Percentiles rank a stretch among this genome's conserved stretches.
Evolutionary conservation across 2,797 vertebrate genomes (phyloP).

Genomic region (Spea hammondii): DNA sequence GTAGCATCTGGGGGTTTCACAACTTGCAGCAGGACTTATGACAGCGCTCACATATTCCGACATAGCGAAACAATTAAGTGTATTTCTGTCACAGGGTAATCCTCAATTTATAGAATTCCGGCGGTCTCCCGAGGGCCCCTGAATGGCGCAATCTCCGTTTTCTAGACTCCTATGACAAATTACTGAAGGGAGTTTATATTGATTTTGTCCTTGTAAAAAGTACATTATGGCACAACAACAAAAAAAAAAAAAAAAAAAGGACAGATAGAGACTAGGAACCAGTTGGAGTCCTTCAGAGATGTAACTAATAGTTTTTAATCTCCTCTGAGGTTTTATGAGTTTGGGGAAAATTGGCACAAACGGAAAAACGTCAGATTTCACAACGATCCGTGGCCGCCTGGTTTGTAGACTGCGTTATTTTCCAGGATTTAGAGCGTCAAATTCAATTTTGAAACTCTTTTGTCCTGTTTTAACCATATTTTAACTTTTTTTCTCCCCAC

Average conservation of each 20-base stretch:
- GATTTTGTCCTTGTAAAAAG: conserved; percentile 36
- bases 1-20: neutral
- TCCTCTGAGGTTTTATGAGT: neutral
- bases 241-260: neutral
- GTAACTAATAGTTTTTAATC: neutral
- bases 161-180: conserved; percentile 18
- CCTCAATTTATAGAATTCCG: conserved; percentile 7
- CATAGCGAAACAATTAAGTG: neutral
- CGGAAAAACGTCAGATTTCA: neutral
- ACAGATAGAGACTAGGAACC: neutral
- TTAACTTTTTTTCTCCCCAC: no score
- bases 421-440: no score
- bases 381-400: neutral
- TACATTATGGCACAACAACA: neutral
- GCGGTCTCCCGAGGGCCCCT: neutral
- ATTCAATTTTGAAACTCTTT: no score
- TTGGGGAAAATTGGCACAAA: neutral
- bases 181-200: conserved; percentile 17
- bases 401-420: no score
- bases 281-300: conserved; percentile 3
- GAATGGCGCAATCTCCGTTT: neutral
- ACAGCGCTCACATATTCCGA: neutral
- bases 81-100: neutral
- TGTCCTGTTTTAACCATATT: no score
- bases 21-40: neutral